A percentile compares a stretch with the other conserved stretches of the same genome.
Evolutionary conservation across 2,888 invertebrate species (phyloP).

Genomic region (Athrips mouffetella): DNA sequence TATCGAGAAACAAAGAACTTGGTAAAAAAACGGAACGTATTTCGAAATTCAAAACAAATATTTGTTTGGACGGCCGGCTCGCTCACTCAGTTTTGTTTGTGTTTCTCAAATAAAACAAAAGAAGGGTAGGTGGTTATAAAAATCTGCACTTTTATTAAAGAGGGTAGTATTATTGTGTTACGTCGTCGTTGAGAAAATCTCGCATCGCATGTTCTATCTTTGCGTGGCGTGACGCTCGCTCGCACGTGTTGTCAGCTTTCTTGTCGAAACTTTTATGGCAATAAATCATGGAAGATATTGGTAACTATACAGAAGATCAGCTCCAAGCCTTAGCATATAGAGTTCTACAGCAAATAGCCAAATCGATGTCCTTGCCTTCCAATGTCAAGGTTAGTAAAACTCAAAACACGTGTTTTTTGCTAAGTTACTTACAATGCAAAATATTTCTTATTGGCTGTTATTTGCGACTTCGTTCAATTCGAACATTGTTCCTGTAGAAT

Average conservation of each 20-base stretch:
- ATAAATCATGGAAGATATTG: slow-evolving; percentile 23
- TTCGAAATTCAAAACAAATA: background rate
- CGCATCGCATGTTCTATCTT: background rate
- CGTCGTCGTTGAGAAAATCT: too few species aligned
- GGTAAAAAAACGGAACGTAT: too few species aligned
- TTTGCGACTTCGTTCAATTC: too few species aligned
- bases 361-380: slow-evolving; percentile 51
- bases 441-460: too few species aligned
- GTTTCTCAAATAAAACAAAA: background rate
- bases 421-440: too few species aligned
- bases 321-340: slow-evolving; percentile 49
- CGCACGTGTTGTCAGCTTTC: too few species aligned
- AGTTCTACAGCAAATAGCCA: slow-evolving; percentile 54
- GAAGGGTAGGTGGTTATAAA: background rate
- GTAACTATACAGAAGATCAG: slow-evolving; percentile 27
- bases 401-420: too few species aligned
- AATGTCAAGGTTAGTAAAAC: slow-evolving; percentile 56
- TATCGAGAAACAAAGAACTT: too few species aligned
- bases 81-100: background rate
- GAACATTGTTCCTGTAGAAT: too few species aligned
- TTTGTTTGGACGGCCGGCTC: background rate
- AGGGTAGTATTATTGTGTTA: background rate
- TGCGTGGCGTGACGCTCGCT: too few species aligned
- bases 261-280: background rate
- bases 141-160: background rate